Evolutionary conservation across 2,888 invertebrate species (phyloP).

Genomic region (Drosophila anomelani): DNA sequence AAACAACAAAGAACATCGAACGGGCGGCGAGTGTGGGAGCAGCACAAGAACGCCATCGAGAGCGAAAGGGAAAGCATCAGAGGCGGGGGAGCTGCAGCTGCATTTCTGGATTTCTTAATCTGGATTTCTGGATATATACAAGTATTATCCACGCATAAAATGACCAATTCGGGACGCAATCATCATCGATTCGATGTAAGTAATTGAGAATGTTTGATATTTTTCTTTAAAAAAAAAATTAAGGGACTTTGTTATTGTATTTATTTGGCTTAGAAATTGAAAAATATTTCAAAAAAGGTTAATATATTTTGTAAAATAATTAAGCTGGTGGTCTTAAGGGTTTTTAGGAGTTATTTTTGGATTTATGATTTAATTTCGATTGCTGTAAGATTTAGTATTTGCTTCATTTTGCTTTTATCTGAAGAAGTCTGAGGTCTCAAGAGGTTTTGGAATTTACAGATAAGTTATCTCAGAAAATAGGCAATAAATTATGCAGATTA

Average conservation of each 20-base stretch:
- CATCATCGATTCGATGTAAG: conserved; percentile 75
- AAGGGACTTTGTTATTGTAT: not conserved
- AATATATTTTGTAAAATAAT: not conserved
- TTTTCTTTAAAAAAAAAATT: not conserved
- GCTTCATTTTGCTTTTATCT: conserved; percentile 6
- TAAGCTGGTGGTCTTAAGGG: not conserved
- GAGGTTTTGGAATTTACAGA: conserved; percentile 9
- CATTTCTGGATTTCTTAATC: conserved; percentile 39
- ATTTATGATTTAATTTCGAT: not conserved
- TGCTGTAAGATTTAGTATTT: conserved; percentile 2
- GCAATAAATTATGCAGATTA: conserved; percentile 6
- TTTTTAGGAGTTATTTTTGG: not conserved
- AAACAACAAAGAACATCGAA: conserved; percentile 44
- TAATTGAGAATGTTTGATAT: conserved; percentile 22
- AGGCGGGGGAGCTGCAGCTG: conserved; percentile 54
- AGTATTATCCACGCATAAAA: conserved; percentile 61
- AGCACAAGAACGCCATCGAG: conserved; percentile 60
- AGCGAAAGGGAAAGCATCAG: conserved; percentile 53
- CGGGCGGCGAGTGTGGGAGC: conserved; percentile 57
- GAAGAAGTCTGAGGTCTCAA: conserved; percentile 1
- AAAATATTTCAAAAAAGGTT: not conserved
- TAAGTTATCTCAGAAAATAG: conserved; percentile 12
- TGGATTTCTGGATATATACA: conserved; percentile 32
- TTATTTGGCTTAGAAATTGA: not conserved
- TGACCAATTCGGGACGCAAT: conserved; percentile 76